Evolutionary conservation across 2,888 invertebrate genomes (phyloP).

Genomic region (Desoria tigrina): DNA sequence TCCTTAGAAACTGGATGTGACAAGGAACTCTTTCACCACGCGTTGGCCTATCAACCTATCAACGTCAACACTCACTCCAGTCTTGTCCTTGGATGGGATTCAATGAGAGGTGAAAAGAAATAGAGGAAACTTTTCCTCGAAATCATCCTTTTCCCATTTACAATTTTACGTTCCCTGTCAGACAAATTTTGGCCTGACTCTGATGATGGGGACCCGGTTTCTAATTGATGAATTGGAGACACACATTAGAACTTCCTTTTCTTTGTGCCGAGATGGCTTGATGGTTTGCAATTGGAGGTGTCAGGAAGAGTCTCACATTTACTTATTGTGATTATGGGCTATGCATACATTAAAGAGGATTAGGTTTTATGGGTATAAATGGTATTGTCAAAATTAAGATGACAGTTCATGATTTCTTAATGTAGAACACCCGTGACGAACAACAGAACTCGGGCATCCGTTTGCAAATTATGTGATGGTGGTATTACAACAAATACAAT

Average conservation of each 20-base stretch:
- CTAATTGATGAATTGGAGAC: neutral
- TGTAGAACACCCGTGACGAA: too few species aligned
- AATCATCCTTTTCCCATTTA: constrained; percentile 37
- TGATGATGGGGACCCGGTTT: neutral
- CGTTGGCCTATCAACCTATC: neutral
- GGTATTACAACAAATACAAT: too few species aligned
- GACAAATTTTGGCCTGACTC: constrained; percentile 13
- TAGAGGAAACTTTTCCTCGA: constrained; percentile 27
- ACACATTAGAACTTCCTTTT: neutral
- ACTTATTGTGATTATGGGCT: too few species aligned
- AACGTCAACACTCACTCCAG: constrained; percentile 10
- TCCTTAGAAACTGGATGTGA: neutral
- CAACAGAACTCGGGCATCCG: too few species aligned
- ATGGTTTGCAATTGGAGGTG: too few species aligned
- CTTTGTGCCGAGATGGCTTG: too few species aligned
- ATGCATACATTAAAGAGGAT: too few species aligned
- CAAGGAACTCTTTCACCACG: neutral
- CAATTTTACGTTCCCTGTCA: constrained; percentile 32
- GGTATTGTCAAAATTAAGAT: too few species aligned
- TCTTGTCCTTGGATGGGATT: constrained; percentile 16
- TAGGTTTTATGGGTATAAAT: too few species aligned
- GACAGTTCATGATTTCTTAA: too few species aligned
- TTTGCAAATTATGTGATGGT: too few species aligned
- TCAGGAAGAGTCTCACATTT: too few species aligned
- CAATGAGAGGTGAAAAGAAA: constrained; percentile 19